Evolutionary conservation across 2,113 vertebrate species (phyloP).

Genomic region (Tupaia tana): DNA sequence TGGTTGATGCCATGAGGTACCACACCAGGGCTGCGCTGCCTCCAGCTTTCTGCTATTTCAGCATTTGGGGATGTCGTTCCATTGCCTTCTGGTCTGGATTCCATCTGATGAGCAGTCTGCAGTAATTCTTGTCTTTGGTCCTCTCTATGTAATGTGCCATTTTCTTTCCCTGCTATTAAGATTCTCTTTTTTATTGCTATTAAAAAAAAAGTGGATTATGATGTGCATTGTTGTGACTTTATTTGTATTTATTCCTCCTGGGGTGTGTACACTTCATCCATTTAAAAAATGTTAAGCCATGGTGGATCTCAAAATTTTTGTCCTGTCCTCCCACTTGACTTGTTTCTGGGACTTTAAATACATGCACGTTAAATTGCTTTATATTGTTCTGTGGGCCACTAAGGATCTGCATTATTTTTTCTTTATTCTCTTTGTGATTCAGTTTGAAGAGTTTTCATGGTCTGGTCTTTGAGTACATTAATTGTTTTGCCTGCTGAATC

Average conservation of each 20-base stretch:
- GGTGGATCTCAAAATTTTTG: not conserved
- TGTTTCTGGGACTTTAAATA: not conserved
- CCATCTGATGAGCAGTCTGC: not conserved
- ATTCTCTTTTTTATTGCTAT: not conserved
- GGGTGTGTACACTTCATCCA: not conserved
- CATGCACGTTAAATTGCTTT: not conserved
- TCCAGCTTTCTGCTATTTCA: not conserved
- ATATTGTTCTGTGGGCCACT: not conserved
- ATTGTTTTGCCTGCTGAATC: not conserved
- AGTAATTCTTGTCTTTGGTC: not conserved
- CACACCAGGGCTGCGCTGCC: no score
- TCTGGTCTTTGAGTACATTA: not conserved
- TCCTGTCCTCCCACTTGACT: fast-evolving
- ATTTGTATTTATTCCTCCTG: not conserved
- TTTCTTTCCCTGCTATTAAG: not conserved
- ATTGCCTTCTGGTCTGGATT: not conserved
- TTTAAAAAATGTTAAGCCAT: not conserved
- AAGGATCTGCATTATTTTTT: not conserved
- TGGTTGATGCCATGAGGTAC: not conserved
- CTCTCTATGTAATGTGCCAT: not conserved
- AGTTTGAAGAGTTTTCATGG: not conserved
- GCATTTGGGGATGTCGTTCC: not conserved
- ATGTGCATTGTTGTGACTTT: not conserved
- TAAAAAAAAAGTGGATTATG: not conserved
- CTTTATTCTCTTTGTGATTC: not conserved